phyloP scores from a whole-genome alignment of 2,797 vertebrate species.

The Argya squamiceps region DNA sequence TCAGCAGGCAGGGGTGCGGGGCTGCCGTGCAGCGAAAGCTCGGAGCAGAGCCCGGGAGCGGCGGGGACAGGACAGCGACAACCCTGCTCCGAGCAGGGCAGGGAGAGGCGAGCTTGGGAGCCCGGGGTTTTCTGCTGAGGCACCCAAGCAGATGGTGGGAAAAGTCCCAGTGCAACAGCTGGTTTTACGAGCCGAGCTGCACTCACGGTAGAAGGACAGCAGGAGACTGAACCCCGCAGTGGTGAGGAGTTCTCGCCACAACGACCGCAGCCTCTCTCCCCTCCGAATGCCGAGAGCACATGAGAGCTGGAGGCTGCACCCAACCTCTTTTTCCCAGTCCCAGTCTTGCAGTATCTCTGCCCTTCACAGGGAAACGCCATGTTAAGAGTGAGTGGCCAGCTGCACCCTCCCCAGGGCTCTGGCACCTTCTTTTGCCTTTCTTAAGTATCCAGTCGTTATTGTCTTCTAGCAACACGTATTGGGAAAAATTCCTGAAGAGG shows the following conservation, averaged over 20 bases:
- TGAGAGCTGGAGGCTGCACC: neutral
- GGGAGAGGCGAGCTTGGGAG: fast-evolving
- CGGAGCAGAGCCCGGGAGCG: fast-evolving
- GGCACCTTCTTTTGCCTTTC: neutral
- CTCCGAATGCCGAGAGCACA: neutral
- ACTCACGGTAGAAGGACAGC: fast-evolving
- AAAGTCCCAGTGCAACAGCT: neutral
- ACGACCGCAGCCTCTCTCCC: fast-evolving
- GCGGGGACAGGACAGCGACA: fast-evolving
- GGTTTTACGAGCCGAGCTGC: neutral
- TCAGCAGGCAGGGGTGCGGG: neutral
- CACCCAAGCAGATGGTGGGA: neutral
- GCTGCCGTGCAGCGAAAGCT: neutral
- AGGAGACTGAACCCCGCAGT: fast-evolving
- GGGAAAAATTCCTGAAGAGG: neutral
- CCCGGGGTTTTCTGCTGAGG: fast-evolving
- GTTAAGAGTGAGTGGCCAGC: neutral
- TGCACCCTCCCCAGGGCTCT: neutral
- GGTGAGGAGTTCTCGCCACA: neutral
- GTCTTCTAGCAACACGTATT: neutral
- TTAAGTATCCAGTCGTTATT: neutral
- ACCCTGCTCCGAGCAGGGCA: neutral
- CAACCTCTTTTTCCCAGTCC: neutral
- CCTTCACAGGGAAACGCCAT: neutral
- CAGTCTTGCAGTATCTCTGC: neutral